Percentiles rank a stretch among this genome's conserved stretches.
Conservation (phyloP, 2,888 invertebrate genomes). For the Syritta pipiens region DNA sequence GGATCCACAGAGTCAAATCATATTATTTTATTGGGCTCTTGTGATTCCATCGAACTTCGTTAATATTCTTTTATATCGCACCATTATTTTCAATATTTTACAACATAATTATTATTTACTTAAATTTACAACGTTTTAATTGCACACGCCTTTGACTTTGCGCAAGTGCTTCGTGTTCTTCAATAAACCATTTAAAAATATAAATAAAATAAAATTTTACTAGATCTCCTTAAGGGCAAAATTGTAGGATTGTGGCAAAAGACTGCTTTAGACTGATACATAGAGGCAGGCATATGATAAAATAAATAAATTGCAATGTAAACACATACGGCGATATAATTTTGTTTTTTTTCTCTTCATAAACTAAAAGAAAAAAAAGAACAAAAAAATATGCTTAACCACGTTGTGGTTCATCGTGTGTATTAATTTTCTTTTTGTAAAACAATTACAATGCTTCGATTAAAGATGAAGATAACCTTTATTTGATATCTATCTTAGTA, state of each 20-base stretch:
- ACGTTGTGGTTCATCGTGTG: neutral
- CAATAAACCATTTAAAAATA: slow-evolving; percentile 39
- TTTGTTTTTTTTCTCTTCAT: neutral
- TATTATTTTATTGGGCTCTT: slow-evolving; percentile 58
- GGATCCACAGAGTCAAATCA: slow-evolving; percentile 21
- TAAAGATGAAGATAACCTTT: slow-evolving; percentile 63
- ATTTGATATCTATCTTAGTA: slow-evolving; percentile 60
- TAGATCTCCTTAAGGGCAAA: slow-evolving; percentile 24
- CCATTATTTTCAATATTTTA: slow-evolving; percentile 44
- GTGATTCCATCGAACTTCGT: slow-evolving; percentile 38
- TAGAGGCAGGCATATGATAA: slow-evolving; percentile 44
- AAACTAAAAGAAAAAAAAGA: no score
- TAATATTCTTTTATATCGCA: slow-evolving; percentile 35
- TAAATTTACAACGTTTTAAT: slow-evolving; percentile 45
- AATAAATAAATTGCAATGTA: slow-evolving; percentile 16
- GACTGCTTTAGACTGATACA: slow-evolving; percentile 11
- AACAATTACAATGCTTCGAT: slow-evolving; percentile 46
- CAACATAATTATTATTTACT: slow-evolving; percentile 25
- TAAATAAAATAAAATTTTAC: slow-evolving; percentile 34
- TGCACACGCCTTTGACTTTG: slow-evolving; percentile 14
- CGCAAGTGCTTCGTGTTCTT: no score
- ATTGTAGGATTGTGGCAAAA: slow-evolving; percentile 39
- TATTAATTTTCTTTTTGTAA: slow-evolving; percentile 14
- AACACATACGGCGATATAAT: slow-evolving; percentile 5
- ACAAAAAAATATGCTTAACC: slow-evolving; percentile 23